Evolutionary conservation across 2,888 invertebrate species (phyloP).

Genomic region (Tanypteryx hageni): DNA sequence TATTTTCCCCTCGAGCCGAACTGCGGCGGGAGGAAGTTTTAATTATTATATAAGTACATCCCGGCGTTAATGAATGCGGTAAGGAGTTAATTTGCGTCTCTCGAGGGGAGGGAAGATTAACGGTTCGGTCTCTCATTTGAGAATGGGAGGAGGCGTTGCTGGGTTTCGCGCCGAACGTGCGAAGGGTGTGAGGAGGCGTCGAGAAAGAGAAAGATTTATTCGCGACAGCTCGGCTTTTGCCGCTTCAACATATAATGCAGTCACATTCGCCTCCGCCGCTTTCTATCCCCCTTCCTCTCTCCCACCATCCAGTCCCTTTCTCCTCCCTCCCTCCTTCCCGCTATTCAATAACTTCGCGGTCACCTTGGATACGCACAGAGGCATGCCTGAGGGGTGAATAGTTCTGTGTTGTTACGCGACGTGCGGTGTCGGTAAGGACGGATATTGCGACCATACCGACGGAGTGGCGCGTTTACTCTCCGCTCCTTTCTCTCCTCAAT

Average conservation of each 20-base stretch:
- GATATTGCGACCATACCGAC: background rate
- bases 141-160: background rate
- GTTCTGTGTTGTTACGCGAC: background rate
- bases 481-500: too few species aligned
- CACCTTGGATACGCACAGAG: conserved; percentile 10
- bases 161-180: background rate
- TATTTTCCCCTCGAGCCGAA: too few species aligned
- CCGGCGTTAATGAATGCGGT: background rate
- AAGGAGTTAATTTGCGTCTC: background rate
- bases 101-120: background rate
- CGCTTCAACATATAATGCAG: background rate
- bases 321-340: background rate
- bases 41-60: too few species aligned
- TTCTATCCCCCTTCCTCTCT: background rate
- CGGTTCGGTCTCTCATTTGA: background rate
- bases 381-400: background rate
- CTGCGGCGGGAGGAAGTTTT: too few species aligned
- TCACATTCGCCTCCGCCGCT: background rate
- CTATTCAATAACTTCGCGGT: conserved; percentile 46
- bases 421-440: background rate
- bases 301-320: background rate
- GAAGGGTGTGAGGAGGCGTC: background rate
- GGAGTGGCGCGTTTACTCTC: background rate
- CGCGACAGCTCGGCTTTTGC: conserved; percentile 15
- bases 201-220: background rate